Evolutionary conservation across 2,113 vertebrate species (phyloP).

Genomic region (Percina caprodes): DNA sequence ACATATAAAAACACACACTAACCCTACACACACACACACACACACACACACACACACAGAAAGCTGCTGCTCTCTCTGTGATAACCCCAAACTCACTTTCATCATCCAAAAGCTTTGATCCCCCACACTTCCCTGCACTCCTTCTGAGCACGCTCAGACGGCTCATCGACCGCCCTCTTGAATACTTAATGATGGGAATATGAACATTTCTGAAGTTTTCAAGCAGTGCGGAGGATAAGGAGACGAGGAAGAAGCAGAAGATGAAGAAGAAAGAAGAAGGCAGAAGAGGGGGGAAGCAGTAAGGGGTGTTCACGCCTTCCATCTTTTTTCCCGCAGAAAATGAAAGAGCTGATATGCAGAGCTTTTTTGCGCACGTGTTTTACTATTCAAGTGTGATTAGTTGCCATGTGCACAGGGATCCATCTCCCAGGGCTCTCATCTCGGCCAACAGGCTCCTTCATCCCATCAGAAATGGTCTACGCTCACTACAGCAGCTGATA

Average conservation of each 20-base stretch:
- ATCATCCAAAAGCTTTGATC: slow-evolving; percentile 63
- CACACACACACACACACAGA: neutral
- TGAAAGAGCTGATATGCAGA: slow-evolving; percentile 12
- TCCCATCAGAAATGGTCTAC: neutral
- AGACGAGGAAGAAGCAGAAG: neutral
- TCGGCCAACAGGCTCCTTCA: neutral
- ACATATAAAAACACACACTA: slow-evolving; percentile 15
- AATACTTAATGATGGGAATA: slow-evolving; percentile 67
- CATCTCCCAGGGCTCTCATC: neutral
- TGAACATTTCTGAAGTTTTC: slow-evolving; percentile 47
- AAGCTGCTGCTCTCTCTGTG: slow-evolving; percentile 32
- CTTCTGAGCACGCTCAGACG: slow-evolving; percentile 41
- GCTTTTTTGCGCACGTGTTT: slow-evolving; percentile 9
- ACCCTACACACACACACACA: neutral
- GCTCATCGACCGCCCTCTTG: slow-evolving; percentile 51
- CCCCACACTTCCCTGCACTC: slow-evolving; percentile 30
- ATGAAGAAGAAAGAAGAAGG: neutral
- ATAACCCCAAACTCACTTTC: slow-evolving; percentile 60
- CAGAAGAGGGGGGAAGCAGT: neutral
- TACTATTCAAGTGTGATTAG: slow-evolving; percentile 23
- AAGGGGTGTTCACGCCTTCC: neutral
- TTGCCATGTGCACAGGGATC: slow-evolving; percentile 25
- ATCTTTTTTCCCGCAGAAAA: slow-evolving; percentile 11
- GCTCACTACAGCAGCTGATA: neutral
- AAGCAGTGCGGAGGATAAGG: slow-evolving; percentile 22